Evolutionary conservation across 1,140 invertebrate genomes (phyloP).

Genomic region (Pogonognathellus flavescens): DNA sequence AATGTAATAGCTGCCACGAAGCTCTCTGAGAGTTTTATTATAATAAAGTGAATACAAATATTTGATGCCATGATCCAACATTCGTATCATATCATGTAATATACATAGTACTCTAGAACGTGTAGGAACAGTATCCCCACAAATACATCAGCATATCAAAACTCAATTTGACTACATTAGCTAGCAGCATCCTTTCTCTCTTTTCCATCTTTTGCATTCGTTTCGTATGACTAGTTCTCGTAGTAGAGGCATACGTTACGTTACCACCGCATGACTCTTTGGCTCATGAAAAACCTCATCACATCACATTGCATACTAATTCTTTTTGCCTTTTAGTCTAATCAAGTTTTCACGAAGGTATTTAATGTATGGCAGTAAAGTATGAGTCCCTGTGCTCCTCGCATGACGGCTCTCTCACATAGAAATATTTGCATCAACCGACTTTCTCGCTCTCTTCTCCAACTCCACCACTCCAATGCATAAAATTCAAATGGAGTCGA

Average conservation of each 20-base stretch:
- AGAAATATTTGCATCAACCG: slow-evolving; percentile 42
- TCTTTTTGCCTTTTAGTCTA: slow-evolving; percentile 62
- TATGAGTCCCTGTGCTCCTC: slow-evolving; percentile 54
- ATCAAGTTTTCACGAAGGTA: slow-evolving; percentile 64
- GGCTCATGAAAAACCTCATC: slow-evolving; percentile 57
- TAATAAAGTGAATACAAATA: slow-evolving; percentile 35
- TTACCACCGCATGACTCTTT: background rate
- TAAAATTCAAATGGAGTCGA: too few relatives aligned
- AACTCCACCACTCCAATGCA: background rate
- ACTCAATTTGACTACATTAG: slow-evolving; percentile 2
- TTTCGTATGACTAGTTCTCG: background rate
- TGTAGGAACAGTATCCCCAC: background rate
- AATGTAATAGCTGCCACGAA: too few relatives aligned
- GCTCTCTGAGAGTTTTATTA: too few relatives aligned
- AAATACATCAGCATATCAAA: background rate
- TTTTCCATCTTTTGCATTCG: background rate
- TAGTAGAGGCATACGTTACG: too few relatives aligned
- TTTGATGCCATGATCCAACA: slow-evolving; percentile 3
- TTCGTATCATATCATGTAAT: background rate
- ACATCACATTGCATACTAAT: slow-evolving; percentile 64
- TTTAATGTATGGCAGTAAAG: slow-evolving; percentile 46
- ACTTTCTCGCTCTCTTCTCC: slow-evolving; percentile 30
- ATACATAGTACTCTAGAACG: background rate
- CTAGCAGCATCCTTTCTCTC: background rate
- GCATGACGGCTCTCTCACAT: slow-evolving; percentile 52